Evolutionary conservation across 2,888 invertebrate genomes (phyloP).

Genomic region (Lasiommata megera): DNA sequence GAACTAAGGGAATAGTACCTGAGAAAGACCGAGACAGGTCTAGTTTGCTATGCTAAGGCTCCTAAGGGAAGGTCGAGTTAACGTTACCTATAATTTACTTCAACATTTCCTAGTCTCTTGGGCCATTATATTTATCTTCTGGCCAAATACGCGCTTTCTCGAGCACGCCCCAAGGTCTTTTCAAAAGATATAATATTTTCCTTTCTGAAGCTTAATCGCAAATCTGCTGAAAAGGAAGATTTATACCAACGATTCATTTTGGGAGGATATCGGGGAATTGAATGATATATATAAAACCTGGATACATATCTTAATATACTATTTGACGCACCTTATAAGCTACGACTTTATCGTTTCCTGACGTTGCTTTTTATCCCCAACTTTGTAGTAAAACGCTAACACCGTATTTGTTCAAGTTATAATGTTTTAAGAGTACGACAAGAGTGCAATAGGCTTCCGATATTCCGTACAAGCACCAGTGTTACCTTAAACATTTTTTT

Average conservation of each 20-base stretch:
- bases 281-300: slow-evolving; percentile 1
- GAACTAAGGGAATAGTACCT: neutral
- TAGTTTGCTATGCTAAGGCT: neutral
- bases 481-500: no score
- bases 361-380: no score
- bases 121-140: neutral
- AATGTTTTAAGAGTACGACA: no score
- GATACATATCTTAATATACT: neutral
- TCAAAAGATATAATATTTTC: slow-evolving; percentile 43
- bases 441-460: no score
- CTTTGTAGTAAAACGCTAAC: no score
- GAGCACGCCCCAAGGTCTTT: slow-evolving; percentile 34
- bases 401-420: no score
- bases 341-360: no score
- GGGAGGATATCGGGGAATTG: slow-evolving; percentile 21
- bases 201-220: slow-evolving; percentile 37
- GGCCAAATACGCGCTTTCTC: slow-evolving; percentile 11
- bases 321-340: neutral
- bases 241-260: slow-evolving; percentile 39
- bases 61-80: neutral
- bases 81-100: neutral
- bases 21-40: neutral
- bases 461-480: no score
- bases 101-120: neutral
- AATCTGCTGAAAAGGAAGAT: slow-evolving; percentile 45